These are phyloP conservation scores for Threskiornis aethiopicus DNA, from an alignment of 2,797 vertebrate species.

Conservation along the genomic window DNA sequence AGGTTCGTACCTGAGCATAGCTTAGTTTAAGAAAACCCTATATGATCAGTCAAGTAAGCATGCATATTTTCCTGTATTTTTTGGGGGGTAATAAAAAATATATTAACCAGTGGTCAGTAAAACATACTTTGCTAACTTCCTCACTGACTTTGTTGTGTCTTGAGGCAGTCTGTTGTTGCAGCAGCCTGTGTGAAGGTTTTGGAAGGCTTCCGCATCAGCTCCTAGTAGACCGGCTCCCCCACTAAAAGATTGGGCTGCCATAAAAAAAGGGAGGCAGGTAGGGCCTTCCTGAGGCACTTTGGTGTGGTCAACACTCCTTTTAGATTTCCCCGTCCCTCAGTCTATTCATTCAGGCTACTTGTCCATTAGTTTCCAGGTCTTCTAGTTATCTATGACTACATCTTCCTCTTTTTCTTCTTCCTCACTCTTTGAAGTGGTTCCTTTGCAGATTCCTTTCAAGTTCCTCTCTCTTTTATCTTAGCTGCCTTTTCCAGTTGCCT, in stretches of 20 bases:
- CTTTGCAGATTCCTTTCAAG: not conserved
- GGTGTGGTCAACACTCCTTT: not conserved
- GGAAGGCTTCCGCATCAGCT: not conserved
- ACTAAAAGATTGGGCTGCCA: not conserved
- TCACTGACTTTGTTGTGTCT: not conserved
- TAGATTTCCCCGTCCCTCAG: not conserved
- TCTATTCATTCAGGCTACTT: not conserved
- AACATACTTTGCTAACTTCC: not conserved
- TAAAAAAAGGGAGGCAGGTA: not conserved
- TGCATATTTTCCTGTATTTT: not conserved
- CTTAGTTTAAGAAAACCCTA: not conserved
- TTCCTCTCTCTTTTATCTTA: not conserved
- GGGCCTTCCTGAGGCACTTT: not conserved
- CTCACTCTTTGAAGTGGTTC: not conserved
- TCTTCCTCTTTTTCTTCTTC: not conserved
- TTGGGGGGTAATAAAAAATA: not conserved
- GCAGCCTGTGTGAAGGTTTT: not conserved
- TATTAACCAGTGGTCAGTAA: not conserved
- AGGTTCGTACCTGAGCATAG: not conserved
- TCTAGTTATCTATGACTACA: not conserved
- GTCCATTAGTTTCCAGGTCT: not conserved
- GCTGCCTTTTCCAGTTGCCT: not conserved
- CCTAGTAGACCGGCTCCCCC: not conserved
- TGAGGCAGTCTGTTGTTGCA: not conserved
- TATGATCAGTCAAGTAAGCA: not conserved